These are phyloP conservation scores for Dasypus novemcinctus DNA, from an alignment of 2,113 vertebrate species.

Conservation along the genomic window DNA sequence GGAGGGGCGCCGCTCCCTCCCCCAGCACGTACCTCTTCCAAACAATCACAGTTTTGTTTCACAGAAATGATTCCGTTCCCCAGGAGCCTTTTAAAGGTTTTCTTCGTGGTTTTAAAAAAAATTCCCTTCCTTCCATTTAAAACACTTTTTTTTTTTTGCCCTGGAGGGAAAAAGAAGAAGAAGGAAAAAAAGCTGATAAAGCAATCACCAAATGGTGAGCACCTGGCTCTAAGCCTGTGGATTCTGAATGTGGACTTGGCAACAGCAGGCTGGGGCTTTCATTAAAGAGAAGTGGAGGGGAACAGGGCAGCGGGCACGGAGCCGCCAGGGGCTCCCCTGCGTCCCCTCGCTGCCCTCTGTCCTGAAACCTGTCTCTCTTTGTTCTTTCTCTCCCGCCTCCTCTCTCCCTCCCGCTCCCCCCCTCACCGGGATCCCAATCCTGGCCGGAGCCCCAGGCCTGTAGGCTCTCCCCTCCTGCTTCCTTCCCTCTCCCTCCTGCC, in stretches of 20 bases:
- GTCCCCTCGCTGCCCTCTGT: not conserved
- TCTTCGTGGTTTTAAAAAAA: not conserved
- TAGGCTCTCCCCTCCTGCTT: not conserved
- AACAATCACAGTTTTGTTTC: slow-evolving; percentile 72
- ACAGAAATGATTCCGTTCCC: slow-evolving; percentile 47
- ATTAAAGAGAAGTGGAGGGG: slow-evolving; percentile 1
- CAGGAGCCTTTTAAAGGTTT: slow-evolving; percentile 68
- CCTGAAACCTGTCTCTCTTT: not conserved
- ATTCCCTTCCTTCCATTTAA: slow-evolving; percentile 67
- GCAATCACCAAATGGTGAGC: slow-evolving; percentile 47
- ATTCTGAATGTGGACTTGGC: not conserved
- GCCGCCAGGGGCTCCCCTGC: not conserved
- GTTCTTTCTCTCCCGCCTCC: not conserved
- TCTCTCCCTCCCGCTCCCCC: not conserved
- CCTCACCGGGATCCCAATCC: too few relatives aligned
- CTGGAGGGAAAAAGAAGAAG: not conserved
- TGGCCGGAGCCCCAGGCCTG: not conserved
- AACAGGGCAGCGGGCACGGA: fast-evolving
- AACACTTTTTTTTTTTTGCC: slow-evolving; percentile 48
- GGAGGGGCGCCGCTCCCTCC: not conserved
- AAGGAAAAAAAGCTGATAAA: slow-evolving; percentile 53
- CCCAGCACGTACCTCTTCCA: slow-evolving; percentile 11
- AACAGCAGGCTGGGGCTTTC: not conserved
- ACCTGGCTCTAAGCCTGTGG: slow-evolving; percentile 42
- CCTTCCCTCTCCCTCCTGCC: too few relatives aligned